These are phyloP conservation scores for Astreopora myriophthalma DNA, from an alignment of 64 coral and sea anemone genomes.

Conservation along the genomic window DNA sequence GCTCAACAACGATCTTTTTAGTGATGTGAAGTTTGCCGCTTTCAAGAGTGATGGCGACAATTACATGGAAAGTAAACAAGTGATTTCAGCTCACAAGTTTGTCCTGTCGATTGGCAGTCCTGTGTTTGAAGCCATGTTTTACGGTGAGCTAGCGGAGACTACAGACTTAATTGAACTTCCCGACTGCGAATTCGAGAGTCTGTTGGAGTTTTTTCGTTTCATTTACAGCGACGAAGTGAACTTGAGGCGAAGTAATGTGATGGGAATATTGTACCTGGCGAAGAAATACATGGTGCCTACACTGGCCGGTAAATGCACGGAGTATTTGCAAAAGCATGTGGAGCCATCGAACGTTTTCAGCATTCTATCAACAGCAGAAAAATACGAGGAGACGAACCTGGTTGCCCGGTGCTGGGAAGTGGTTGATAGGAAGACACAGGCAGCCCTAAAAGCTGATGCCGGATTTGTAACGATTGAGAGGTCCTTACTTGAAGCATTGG, in stretches of 20 bases:
- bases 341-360: neutral
- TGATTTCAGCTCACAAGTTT: conserved; percentile 24
- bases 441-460: neutral
- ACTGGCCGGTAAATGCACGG: neutral
- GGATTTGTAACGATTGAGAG: neutral
- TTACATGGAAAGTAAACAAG: neutral
- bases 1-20: conserved; percentile 26
- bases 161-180: conserved; percentile 7
- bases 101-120: conserved; percentile 8
- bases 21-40: conserved; percentile 21
- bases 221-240: conserved; percentile 20
- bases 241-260: conserved; percentile 5
- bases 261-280: conserved; percentile 11
- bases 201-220: conserved; percentile 7
- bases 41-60: neutral
- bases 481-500: neutral
- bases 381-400: neutral
- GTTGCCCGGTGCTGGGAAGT: neutral
- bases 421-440: neutral
- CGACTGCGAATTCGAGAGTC: neutral
- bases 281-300: conserved; percentile 25
- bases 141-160: neutral
- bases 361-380: neutral
- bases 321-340: neutral
- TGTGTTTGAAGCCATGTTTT: conserved; percentile 35